Conservation (phyloP, 2,797 vertebrate genomes). For the Pseudomugil tenellus region DNA sequence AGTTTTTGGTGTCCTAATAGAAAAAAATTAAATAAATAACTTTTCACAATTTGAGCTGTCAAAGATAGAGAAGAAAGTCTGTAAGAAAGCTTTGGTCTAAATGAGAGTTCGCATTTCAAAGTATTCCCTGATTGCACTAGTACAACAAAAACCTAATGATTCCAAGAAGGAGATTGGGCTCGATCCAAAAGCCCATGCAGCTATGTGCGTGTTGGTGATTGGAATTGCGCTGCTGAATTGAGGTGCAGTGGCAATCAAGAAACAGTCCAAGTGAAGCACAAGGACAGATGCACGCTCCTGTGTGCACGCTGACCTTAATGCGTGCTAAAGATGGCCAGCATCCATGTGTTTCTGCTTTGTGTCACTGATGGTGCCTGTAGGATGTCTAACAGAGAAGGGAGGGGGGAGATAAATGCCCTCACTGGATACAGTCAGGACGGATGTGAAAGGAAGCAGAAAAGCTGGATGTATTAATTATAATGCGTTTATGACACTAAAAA, state of each 20-base stretch:
- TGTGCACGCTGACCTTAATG: no score
- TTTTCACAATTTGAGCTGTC: background rate
- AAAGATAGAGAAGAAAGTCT: background rate
- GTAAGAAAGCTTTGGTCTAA: constrained; percentile 9
- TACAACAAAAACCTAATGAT: constrained; percentile 47
- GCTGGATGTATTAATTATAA: background rate
- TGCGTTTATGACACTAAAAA: background rate
- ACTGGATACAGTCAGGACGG: constrained; percentile 18
- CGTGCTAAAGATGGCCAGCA: no score
- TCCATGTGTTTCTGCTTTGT: constrained; percentile 46
- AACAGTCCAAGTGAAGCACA: constrained; percentile 4
- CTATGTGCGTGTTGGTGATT: constrained; percentile 40
- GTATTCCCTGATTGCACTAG: constrained; percentile 28
- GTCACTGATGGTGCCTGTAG: constrained; percentile 29
- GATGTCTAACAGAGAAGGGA: constrained; percentile 44
- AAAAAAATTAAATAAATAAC: background rate
- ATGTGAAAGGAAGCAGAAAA: constrained; percentile 7
- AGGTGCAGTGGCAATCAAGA: constrained; percentile 8
- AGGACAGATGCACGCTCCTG: constrained; percentile 28
- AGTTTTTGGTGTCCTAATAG: background rate
- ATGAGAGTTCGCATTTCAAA: constrained; percentile 46
- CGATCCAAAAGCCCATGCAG: constrained; percentile 16
- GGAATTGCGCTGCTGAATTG: constrained; percentile 5
- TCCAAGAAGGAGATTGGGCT: constrained; percentile 37
- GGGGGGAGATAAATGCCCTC: constrained; percentile 10